These are phyloP conservation scores for Perodicticus potto DNA, from an alignment of 2,797 vertebrate species.

Conservation along the genomic window DNA sequence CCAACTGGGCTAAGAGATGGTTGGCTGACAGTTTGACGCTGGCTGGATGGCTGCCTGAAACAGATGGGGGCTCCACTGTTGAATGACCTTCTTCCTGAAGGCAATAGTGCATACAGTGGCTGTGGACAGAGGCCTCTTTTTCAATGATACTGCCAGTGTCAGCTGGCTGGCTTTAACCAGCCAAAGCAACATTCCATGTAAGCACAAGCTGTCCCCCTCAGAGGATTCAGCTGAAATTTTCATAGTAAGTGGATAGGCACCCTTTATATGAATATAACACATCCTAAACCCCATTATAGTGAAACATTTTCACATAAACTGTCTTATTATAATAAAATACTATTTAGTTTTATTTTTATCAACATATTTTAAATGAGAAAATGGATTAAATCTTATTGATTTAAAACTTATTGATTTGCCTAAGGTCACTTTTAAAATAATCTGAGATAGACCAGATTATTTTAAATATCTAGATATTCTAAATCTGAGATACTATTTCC, in stretches of 20 bases:
- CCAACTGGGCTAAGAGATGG: slow-evolving; percentile 25
- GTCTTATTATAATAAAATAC: background rate
- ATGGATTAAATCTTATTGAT: background rate
- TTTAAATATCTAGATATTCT: background rate
- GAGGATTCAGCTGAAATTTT: slow-evolving; percentile 25
- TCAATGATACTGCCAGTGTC: slow-evolving; percentile 45
- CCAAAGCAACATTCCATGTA: slow-evolving; percentile 38
- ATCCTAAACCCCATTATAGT: background rate
- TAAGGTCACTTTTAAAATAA: slow-evolving; percentile 50
- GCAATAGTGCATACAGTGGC: background rate
- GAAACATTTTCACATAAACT: background rate
- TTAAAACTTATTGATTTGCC: background rate
- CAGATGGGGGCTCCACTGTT: slow-evolving; percentile 71
- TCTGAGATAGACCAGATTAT: background rate
- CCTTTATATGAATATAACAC: background rate
- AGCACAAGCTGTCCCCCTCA: slow-evolving; percentile 47
- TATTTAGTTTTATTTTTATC: slow-evolving; percentile 51
- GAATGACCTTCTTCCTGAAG: slow-evolving; percentile 63
- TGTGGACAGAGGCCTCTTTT: slow-evolving; percentile 49
- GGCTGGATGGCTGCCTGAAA: slow-evolving; percentile 65
- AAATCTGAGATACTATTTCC: background rate
- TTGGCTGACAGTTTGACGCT: slow-evolving; percentile 60
- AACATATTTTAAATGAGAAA: background rate
- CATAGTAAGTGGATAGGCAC: background rate
- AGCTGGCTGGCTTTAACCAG: slow-evolving; percentile 37